Evolutionary conservation across 2,113 vertebrate genomes (phyloP).

Genomic region (Thunnus thynnus): DNA sequence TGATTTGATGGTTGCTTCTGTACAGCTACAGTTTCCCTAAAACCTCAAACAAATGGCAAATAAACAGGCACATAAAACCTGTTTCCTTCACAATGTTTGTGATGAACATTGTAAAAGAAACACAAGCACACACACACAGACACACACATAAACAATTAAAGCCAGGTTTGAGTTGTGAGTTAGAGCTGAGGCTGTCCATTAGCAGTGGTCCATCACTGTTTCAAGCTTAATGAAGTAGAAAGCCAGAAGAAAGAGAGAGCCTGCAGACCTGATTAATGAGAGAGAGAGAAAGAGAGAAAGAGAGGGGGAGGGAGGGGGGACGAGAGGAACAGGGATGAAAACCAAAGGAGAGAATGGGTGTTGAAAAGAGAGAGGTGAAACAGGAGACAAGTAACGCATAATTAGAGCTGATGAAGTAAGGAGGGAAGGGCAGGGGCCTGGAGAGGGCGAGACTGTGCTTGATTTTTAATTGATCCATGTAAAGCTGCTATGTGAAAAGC

Average conservation of each 20-base stretch:
- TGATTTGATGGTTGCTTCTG: not conserved
- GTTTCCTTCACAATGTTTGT: slow-evolving; percentile 20
- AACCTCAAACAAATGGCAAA: slow-evolving; percentile 10
- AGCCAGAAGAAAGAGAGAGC: slow-evolving; percentile 57
- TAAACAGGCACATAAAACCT: slow-evolving; percentile 9
- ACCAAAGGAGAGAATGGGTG: slow-evolving; percentile 26
- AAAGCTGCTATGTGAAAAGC: slow-evolving; percentile 50
- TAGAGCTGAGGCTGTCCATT: slow-evolving; percentile 72
- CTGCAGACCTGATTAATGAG: slow-evolving; percentile 69
- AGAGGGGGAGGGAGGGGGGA: slow-evolving; percentile 18
- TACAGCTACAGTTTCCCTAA: not conserved
- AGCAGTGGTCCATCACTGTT: slow-evolving; percentile 59
- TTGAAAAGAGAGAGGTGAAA: slow-evolving; percentile 27
- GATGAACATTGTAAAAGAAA: not conserved
- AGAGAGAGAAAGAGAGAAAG: slow-evolving; percentile 28
- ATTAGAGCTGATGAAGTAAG: slow-evolving; percentile 53
- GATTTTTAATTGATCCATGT: slow-evolving; percentile 62
- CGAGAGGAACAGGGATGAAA: slow-evolving; percentile 29
- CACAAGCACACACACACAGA: slow-evolving; percentile 11
- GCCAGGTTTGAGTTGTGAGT: slow-evolving; percentile 58
- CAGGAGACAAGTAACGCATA: slow-evolving; percentile 11
- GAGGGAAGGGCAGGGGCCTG: slow-evolving; percentile 18
- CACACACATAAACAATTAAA: slow-evolving; percentile 47
- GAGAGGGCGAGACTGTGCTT: not conserved
- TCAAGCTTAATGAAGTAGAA: slow-evolving; percentile 77